Evolutionary conservation across 1,140 invertebrate genomes (phyloP).

Genomic region (Tetragnatha versicolor): DNA sequence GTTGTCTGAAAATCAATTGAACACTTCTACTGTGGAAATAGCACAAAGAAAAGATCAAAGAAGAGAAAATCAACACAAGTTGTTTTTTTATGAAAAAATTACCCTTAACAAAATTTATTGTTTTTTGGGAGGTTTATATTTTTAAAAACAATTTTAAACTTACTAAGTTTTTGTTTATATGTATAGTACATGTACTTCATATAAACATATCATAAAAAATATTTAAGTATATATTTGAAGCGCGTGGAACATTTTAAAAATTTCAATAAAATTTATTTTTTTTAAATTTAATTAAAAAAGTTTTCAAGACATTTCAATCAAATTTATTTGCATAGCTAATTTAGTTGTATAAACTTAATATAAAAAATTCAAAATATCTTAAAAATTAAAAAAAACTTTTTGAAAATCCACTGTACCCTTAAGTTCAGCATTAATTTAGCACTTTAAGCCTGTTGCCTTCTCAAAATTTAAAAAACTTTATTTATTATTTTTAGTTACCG

Average conservation of each 20-base stretch:
- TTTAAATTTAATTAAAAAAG: not conserved
- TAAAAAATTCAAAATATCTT: too few relatives aligned
- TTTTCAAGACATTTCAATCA: too few relatives aligned
- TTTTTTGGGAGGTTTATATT: not conserved
- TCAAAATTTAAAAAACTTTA: too few relatives aligned
- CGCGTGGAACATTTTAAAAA: not conserved
- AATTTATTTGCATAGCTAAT: too few relatives aligned
- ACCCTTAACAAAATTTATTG: not conserved
- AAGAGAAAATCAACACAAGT: not conserved
- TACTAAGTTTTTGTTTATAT: not conserved
- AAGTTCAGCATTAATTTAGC: too few relatives aligned
- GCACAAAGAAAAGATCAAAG: not conserved
- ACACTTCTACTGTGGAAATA: not conserved
- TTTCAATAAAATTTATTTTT: not conserved
- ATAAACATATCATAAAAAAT: not conserved
- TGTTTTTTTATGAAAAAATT: not conserved
- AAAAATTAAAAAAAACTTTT: too few relatives aligned
- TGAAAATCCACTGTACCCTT: too few relatives aligned
- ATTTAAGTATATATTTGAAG: not conserved
- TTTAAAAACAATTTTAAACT: not conserved
- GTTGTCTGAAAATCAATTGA: not conserved
- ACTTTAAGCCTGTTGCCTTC: too few relatives aligned
- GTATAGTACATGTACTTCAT: not conserved
- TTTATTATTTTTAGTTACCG: too few relatives aligned
- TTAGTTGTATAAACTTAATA: too few relatives aligned